Evolutionary conservation across 2,113 vertebrate species (phyloP), one percentile per base, ranked within the genome.

Genomic region (Chionomys nivalis): DNA sequence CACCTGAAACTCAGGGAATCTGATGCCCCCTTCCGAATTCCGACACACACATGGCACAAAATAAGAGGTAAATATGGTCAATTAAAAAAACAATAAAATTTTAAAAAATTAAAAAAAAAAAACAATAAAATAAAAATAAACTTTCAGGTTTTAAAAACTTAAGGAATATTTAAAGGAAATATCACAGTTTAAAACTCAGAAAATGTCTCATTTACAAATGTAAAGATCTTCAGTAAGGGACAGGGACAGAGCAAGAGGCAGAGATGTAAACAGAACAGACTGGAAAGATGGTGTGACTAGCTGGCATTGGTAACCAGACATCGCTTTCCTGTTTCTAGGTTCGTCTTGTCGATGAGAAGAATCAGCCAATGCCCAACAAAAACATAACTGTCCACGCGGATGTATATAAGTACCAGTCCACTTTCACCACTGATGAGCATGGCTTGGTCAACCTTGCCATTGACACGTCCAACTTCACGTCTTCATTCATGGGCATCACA

Each of bases 331-430:
- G 28, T 88, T 42, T 87, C 89, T 86, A 99, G 98, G 94, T 98
- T 95, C 98, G 97, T 87, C 96, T 99, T 75, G 95, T 97, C 0
- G 95, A 99, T 87, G 98, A 97, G 39, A 97, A 97, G 28, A 65
- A 96, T 79, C 89, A 85, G 63, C 98, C 98, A n/a, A 97, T 99
- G 0, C 73, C 96, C 92, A 98, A 98, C 28, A 92, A 98, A 96
- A 97, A 93, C 0, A 4, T 99, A 65, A 4, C 0, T 0, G 82
- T 98, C 39, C 49, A 0, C 31, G 94, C 97, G 42, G 65, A 68
- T 17, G 9, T 3, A 63, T 26, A 24, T 65, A 8, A 0, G 39
- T 81, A 93, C 23, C 90, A 23, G 8, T 87, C 19, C 81, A 97
- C 42, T 44, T 97, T 97, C 44, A 98, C 95, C 1, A 98, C 98